Conservation (phyloP, 2,113 vertebrate genomes). For the Narcine bancroftii region DNA sequence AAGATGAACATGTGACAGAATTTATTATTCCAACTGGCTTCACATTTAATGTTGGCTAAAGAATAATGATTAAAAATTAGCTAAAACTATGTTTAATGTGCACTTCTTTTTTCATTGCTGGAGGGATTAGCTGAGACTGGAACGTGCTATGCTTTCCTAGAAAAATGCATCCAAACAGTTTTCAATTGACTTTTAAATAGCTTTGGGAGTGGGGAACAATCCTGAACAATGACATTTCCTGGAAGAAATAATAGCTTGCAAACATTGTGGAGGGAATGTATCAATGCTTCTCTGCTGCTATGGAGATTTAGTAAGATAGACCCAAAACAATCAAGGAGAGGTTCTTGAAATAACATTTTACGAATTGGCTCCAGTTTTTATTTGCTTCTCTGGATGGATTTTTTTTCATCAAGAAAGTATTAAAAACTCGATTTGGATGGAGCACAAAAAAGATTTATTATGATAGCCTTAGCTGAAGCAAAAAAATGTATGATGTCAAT, state of each 20-base stretch:
- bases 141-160: neutral
- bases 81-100: neutral
- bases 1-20: neutral
- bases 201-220: neutral
- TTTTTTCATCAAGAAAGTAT: neutral
- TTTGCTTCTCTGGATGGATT: neutral
- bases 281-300: neutral
- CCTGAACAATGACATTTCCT: neutral
- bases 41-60: neutral
- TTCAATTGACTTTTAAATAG: neutral
- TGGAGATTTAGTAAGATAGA: neutral
- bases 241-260: neutral
- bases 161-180: neutral
- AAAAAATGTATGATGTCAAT: too few relatives aligned
- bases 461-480: too few relatives aligned
- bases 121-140: neutral
- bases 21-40: neutral
- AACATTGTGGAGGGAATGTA: neutral
- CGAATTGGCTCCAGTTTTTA: neutral
- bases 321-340: neutral
- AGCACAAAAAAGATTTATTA: too few relatives aligned
- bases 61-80: neutral
- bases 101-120: neutral
- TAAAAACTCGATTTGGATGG: too few relatives aligned
- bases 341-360: neutral